Conservation (phyloP, 2,888 invertebrate genomes). For the Megalurothrips usitatus region DNA sequence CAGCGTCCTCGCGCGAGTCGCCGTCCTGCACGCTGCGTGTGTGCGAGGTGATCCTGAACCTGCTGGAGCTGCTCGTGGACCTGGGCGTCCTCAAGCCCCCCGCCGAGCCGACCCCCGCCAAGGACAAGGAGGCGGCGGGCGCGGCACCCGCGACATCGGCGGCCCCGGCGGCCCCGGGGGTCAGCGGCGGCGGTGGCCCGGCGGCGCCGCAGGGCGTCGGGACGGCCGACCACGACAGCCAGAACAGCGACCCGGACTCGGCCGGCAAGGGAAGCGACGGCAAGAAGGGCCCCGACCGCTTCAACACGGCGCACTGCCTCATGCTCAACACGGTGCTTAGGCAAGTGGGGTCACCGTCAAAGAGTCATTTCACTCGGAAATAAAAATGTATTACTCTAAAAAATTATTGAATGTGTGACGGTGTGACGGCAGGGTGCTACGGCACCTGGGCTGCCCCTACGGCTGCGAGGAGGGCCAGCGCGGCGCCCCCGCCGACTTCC, state of each 20-base stretch:
- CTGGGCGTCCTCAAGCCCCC: constrained; percentile 71
- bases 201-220: constrained; percentile 38
- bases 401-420: too few relatives aligned
- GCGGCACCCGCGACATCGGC: constrained; percentile 39
- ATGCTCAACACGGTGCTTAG: constrained; percentile 62
- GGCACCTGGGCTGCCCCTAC: constrained; percentile 90
- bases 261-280: constrained; percentile 26
- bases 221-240: constrained; percentile 35
- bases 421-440: constrained; percentile 61
- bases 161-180: background rate
- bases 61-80: constrained; percentile 87
- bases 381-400: too few relatives aligned
- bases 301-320: constrained; percentile 61
- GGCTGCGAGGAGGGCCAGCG: constrained; percentile 83
- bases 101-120: constrained; percentile 33
- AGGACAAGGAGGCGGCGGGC: constrained; percentile 36
- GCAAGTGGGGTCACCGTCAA: constrained; percentile 39
- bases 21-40: constrained; percentile 80
- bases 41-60: constrained; percentile 86
- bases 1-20: constrained; percentile 78
- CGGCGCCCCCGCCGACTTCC: constrained; percentile 84
- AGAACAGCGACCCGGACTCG: constrained; percentile 27
- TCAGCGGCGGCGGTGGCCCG: background rate
- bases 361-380: too few relatives aligned
- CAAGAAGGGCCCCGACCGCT: constrained; percentile 42